Base-by-base conservation (phyloP, 2,797 vertebrate genomes). In the Percopsis omiscomaycus region DNA sequence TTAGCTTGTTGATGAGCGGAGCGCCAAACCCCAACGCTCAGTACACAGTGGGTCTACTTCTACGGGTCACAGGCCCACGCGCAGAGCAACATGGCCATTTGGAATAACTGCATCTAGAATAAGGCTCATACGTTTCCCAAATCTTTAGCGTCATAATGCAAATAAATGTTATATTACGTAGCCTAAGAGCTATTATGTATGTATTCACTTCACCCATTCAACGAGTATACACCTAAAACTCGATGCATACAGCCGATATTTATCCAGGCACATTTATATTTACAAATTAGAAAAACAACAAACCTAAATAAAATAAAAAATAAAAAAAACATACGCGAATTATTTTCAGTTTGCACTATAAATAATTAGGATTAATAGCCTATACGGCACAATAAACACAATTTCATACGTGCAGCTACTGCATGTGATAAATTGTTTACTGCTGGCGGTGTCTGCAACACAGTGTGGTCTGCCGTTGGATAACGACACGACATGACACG, bases 1-100 rank as follows among this genome's bases (percentile, higher is more conserved):
- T 72, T 83, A 70, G 75, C 32, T 37, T 37, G 82, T 83, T 78
- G 73, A 69, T 60, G 37, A 68, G 61, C 83, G 65, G 71, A 71
- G 67, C 56, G 14, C 28, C 60, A 75, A 61, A 42, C 67, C 44
- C 66, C 60, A 79, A 78, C 55, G 77, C 79, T 66, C 64, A 42
- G 77, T 57, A 79, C 84, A 85, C 42, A 44, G 46, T 69, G 68
- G 67, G 64, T 69, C 61, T 28, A 52, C 47, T 44, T 62, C 37
- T 78, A 37, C 10, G n/a, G 42, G 22, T 14, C 15, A 16, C 59
- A 13, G 65, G 59, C 46, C 54, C 6, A 16, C 53, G 27, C 42
- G 27, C 44, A 59, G 46, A 14, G 5, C 0, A 66, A 37, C 61
- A 28, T 8, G 4, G 49, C 14, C 60, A 71, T n/a, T n/a, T 48